These are phyloP conservation scores for Machimus rusticus DNA, from an alignment of 2,888 invertebrate genomes.

Conservation along the genomic window DNA sequence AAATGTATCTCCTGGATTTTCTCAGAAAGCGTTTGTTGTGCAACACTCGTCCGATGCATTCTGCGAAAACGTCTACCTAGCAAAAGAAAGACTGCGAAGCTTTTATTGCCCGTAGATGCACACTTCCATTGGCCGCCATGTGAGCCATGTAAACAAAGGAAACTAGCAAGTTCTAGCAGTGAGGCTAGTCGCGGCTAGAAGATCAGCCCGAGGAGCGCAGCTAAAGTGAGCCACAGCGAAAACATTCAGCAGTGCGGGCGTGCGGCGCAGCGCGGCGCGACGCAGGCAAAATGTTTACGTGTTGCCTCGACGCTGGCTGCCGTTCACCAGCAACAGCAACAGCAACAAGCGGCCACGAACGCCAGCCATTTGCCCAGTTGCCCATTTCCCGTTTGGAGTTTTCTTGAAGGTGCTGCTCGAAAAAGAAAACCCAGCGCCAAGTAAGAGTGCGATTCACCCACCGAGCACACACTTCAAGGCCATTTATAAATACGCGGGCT, in stretches of 20 bases:
- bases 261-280: too few relatives aligned
- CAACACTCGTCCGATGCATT: neutral
- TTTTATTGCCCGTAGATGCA: neutral
- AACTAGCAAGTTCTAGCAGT: neutral
- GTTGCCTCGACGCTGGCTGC: neutral
- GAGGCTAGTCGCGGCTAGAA: neutral
- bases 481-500: constrained; percentile 47
- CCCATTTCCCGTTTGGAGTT: neutral
- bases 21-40: neutral
- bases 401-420: neutral
- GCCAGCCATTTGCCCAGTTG: neutral
- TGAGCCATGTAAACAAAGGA: neutral
- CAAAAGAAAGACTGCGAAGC: neutral
- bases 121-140: neutral
- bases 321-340: neutral
- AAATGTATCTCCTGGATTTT: neutral
- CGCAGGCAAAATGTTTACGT: neutral
- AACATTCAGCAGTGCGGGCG: neutral
- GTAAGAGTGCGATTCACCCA: constrained; percentile 32
- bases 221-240: neutral
- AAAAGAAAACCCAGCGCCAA: neutral
- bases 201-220: neutral
- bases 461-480: constrained; percentile 45
- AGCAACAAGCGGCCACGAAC: neutral
- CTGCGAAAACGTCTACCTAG: neutral